phyloP scores from a whole-genome alignment of 2,888 invertebrate species.

The Endomychus coccineus region DNA sequence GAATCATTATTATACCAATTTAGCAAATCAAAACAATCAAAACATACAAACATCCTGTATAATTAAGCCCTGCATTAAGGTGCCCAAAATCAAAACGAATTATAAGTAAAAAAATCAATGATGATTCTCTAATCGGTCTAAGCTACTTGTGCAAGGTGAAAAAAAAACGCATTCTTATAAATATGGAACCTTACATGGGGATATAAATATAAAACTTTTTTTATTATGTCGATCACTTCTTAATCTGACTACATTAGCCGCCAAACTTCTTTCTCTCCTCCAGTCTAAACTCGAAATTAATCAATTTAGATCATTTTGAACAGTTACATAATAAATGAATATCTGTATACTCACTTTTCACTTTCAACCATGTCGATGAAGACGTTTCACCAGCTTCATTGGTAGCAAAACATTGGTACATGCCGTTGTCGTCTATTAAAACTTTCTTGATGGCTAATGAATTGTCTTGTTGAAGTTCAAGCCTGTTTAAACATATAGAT shows the following conservation, averaged over 20 bases:
- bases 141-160: slow-evolving; percentile 26
- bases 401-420: slow-evolving; percentile 89
- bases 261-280: slow-evolving; percentile 32
- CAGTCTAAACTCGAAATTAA: slow-evolving; percentile 15
- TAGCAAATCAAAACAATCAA: too few species aligned
- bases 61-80: too few species aligned
- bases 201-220: slow-evolving; percentile 40
- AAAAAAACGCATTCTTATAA: slow-evolving; percentile 8
- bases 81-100: too few species aligned
- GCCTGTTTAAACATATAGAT: slow-evolving; percentile 54
- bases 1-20: too few species aligned
- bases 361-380: slow-evolving; percentile 84
- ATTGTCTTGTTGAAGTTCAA: slow-evolving; percentile 73
- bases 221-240: slow-evolving; percentile 41
- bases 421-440: slow-evolving; percentile 79
- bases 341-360: slow-evolving; percentile 81
- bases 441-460: slow-evolving; percentile 74
- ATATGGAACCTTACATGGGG: slow-evolving; percentile 38
- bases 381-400: slow-evolving; percentile 90
- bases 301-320: neutral
- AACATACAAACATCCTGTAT: too few species aligned
- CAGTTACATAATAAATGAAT: neutral
- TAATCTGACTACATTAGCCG: slow-evolving; percentile 38
- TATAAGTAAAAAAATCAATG: too few species aligned
- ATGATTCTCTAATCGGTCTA: too few species aligned